Base-by-base conservation (phyloP, 2,113 vertebrate species). In the Pterophyllum scalare region DNA sequence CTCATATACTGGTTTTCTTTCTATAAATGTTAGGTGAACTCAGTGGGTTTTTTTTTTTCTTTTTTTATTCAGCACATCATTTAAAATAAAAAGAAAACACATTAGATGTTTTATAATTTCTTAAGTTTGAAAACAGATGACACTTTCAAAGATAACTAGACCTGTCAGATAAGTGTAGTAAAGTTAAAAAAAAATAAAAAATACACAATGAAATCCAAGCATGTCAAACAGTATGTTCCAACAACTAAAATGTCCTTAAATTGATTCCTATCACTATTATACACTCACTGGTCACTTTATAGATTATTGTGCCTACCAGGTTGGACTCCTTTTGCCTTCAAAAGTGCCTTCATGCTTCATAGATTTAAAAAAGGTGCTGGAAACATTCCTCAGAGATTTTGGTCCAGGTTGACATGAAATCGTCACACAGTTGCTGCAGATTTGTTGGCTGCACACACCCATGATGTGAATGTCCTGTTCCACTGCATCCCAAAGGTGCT, bases 41-140 rank as follows among this genome's bases (percentile, higher is more conserved):
- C 6, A 28, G 28, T 3, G 14, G 6, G 17, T n/a, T n/a, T n/a
- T n/a, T n/a, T 17, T n/a, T 64, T 64, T 43, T 65, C 28, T 4
- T 28, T 28, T 3, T 0, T 9, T 3, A 26, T 49, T 49, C 65
- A 70, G 65, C 24, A 20, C 24, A 52, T 20, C 24, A 72, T 13
- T 72, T 72, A 2, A 1, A 70, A 26, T 70, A 11, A 1, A 52
- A 20, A 54, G 67, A 8, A 19, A 72, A 52, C 26, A 17, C 5
- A 3, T 19, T 49, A 19, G 15, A n/a, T 52, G 65, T 31, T 28
- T 28, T 72, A 11, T n/a, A 54, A 72, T 26, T 28, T 28, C 0
- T 9, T 1, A 1, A 31, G 26, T 52, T 70, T 52, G 49, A 70
- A 20, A 70, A 31, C 0, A 0, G 49, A 43, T 49, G 8, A 70